Percentiles rank a stretch among this genome's conserved stretches.
Conservation (phyloP, 2,797 vertebrate genomes). For the Telmatherina bonti region DNA sequence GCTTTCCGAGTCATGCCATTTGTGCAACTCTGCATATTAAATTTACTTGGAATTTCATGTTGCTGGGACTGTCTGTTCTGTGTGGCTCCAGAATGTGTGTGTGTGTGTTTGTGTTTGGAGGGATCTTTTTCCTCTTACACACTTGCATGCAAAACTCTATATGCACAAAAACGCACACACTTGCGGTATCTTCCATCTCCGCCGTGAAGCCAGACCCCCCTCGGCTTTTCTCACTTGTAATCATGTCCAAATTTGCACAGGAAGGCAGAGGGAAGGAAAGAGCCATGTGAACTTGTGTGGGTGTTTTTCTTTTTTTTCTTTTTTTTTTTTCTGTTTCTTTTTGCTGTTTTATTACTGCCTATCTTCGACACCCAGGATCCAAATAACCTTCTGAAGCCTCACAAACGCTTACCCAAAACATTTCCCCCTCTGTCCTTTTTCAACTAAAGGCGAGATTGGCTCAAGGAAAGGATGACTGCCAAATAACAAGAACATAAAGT, state of each 20-base stretch:
- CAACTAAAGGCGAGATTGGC: conserved; percentile 52
- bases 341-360: conserved; percentile 48
- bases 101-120: conserved; percentile 8
- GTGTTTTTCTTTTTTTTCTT: conserved; percentile 55
- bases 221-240: conserved; percentile 84
- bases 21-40: conserved; percentile 83
- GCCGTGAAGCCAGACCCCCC: conserved; percentile 83
- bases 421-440: conserved; percentile 37
- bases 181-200: conserved; percentile 73
- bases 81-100: conserved; percentile 58
- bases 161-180: conserved; percentile 66
- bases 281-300: conserved; percentile 81
- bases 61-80: conserved; percentile 62
- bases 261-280: conserved; percentile 79
- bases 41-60: conserved; percentile 79
- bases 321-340: conserved; percentile 1
- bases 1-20: conserved; percentile 81
- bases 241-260: conserved; percentile 86
- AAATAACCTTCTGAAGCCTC: conserved; percentile 70
- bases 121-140: conserved; percentile 51
- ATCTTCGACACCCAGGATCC: conserved; percentile 66
- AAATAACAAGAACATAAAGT: conserved; percentile 60
- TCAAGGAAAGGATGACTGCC: conserved; percentile 50
- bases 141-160: conserved; percentile 65
- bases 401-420: conserved; percentile 39